Base-by-base conservation (phyloP, 37 sponge, comb jelly and placozoan genomes). In the Diacarnus erythraeanus region DNA sequence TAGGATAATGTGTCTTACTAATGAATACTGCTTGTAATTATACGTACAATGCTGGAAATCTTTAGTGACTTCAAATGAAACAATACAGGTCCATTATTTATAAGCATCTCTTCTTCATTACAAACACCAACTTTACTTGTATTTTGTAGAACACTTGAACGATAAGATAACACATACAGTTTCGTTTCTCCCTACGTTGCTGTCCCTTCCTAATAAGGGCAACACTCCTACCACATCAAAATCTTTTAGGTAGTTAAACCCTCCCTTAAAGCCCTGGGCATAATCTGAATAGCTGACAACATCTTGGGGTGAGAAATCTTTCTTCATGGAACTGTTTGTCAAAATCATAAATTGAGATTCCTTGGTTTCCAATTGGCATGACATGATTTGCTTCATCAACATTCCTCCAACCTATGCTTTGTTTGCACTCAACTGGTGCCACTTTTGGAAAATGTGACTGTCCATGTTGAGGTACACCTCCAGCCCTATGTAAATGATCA, bases 171-270 rank as follows among this genome's bases (percentile, higher is more conserved):
- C 87, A 74, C 6, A 31, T 42, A 59, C 87, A 86, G 8, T 23
- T 29, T 0, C 2, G 9, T 42, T 27, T 37, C n/a, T 64, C 47
- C 17, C 3, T 72, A 42, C 81, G 73, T 2, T 35, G 3, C 41
- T 31, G 65, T 86, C 81, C 17, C 71, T 38, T 0, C 81, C 87
- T 31, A 22, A 47, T 86, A 86, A 36, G 81, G 87, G 37, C 42
- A 72, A 36, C 87, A 86, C 3, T 2, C 2, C 81, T 12, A 86
- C 74, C 20, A 74, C 80, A 35, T 81, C 87, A 51, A 82, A 86
- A 38, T 86, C 87, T 39, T 86, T 81, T n/a, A 86, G 59, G 73
- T 86, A 86, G 44, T 81, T 81, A 39, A 86, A 86, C 33, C 87
- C 87, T 58, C 87, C 87, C 10, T 71, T 82, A 84, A 81, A 86